Evolutionary conservation across 2,888 invertebrate genomes (phyloP).

Genomic region (Parasteatoda lunata): DNA sequence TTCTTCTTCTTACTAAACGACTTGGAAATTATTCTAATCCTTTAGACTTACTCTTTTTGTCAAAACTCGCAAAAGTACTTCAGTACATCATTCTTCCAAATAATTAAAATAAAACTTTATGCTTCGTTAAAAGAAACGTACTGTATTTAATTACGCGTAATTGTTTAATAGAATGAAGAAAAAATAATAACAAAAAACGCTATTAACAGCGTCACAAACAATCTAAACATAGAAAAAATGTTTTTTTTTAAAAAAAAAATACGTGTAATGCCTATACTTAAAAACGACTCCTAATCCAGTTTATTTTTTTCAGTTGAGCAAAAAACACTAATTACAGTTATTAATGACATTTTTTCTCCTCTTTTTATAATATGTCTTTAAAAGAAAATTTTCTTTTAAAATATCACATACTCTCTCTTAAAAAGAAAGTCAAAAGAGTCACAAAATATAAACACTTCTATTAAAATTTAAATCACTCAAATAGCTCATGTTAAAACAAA

Average conservation of each 20-base stretch:
- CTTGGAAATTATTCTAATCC: no score
- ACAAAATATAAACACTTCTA: no score
- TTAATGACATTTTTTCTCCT: not conserved
- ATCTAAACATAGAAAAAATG: not conserved
- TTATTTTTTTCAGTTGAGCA: not conserved
- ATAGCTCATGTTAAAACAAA: no score
- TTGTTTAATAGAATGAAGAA: not conserved
- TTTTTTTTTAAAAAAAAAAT: not conserved
- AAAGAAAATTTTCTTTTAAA: no score
- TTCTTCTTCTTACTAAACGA: no score
- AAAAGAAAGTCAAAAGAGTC: no score
- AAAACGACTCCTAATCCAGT: not conserved
- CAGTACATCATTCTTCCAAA: no score
- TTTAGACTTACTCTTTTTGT: no score
- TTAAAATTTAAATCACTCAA: no score
- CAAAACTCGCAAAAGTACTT: no score
- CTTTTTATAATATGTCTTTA: not conserved
- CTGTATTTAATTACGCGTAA: not conserved
- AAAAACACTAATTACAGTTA: constrained; percentile 2
- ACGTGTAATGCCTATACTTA: not conserved
- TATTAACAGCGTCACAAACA: not conserved
- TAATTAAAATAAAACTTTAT: not conserved
- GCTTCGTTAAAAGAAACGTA: not conserved
- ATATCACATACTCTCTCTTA: no score
- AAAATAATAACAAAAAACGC: not conserved